These are phyloP conservation scores for Temnothorax rugatulus DNA, from an alignment of 2,888 invertebrate genomes.

Conservation along the genomic window DNA sequence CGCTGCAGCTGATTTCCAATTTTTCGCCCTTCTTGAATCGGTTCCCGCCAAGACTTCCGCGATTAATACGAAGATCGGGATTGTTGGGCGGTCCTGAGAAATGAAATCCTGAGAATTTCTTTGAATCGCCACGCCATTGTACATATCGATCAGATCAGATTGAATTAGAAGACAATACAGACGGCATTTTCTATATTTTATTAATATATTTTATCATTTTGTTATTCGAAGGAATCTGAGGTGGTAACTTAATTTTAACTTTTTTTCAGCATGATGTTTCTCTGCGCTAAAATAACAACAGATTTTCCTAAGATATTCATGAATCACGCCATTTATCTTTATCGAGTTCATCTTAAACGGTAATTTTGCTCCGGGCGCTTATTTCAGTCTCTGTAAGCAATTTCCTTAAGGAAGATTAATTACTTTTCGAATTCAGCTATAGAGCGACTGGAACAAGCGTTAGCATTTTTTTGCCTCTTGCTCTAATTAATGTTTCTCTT, in stretches of 20 bases:
- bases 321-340: slow-evolving; percentile 69
- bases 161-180: background rate
- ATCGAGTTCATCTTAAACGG: slow-evolving; percentile 67
- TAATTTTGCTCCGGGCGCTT: slow-evolving; percentile 65
- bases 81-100: slow-evolving; percentile 87
- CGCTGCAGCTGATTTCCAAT: slow-evolving; percentile 90
- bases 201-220: slow-evolving; percentile 6
- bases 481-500: slow-evolving; percentile 42
- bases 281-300: slow-evolving; percentile 14
- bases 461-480: slow-evolving; percentile 23
- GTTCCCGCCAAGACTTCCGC: slow-evolving; percentile 83
- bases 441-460: slow-evolving; percentile 38
- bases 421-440: slow-evolving; percentile 66
- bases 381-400: slow-evolving; percentile 63
- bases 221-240: background rate
- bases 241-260: slow-evolving; percentile 2
- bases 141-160: background rate
- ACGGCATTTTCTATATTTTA: background rate
- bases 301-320: slow-evolving; percentile 40
- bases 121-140: background rate
- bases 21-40: slow-evolving; percentile 89
- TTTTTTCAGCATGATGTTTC: background rate
- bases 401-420: slow-evolving; percentile 75
- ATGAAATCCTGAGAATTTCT: slow-evolving; percentile 23
- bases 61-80: slow-evolving; percentile 85